phyloP scores from a whole-genome alignment of 1,140 invertebrate species.

The Orussus abietinus region DNA sequence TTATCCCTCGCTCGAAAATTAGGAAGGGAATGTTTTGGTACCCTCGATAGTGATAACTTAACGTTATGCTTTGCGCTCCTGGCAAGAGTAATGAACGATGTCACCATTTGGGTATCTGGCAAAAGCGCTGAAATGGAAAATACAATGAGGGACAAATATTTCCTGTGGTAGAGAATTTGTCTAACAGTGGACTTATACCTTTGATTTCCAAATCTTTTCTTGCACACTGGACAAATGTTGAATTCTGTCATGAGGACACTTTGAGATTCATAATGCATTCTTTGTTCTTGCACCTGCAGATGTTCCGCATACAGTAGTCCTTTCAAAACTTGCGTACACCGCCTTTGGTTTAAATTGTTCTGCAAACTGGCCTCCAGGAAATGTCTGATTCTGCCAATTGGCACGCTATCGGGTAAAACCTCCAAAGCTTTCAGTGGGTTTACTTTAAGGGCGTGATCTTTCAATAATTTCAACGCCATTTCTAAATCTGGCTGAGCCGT shows the following conservation, averaged over 20 bases:
- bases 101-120: conserved; percentile 87
- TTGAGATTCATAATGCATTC: conserved; percentile 76
- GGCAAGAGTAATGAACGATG: conserved; percentile 88
- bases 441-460: conserved; percentile 78
- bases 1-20: too few relatives aligned
- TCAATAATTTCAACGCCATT: conserved; percentile 72
- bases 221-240: conserved; percentile 86
- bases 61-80: conserved; percentile 48
- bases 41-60: too few relatives aligned
- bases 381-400: conserved; percentile 66
- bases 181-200: conserved; percentile 54
- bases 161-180: conserved; percentile 16
- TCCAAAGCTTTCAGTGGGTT: conserved; percentile 72
- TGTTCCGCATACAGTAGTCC: conserved; percentile 80
- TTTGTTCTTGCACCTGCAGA: conserved; percentile 72
- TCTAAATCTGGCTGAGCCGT: conserved; percentile 67
- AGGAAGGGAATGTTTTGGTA: too few relatives aligned
- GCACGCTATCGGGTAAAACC: conserved; percentile 73
- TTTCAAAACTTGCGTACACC: conserved; percentile 73
- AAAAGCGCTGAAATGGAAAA: conserved; percentile 71
- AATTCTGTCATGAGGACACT: conserved; percentile 79
- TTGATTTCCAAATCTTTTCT: conserved; percentile 86
- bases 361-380: conserved; percentile 78
- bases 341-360: conserved; percentile 65
- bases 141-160: conserved; percentile 19